Evolutionary conservation across 2,113 vertebrate species (phyloP).

Genomic region (Pan troglodytes): NHGRI_mPanTro3-v2.1_pri NC_072408.2:117459001-117459500

Average conservation of each 20-base stretch:
- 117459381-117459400: background rate
- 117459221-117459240: background rate
- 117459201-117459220: too few relatives aligned
- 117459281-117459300: background rate
- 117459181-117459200: background rate
- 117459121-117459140: background rate
- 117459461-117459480: background rate
- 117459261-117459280: too few relatives aligned
- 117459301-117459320: background rate
- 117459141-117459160: background rate
- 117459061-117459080: background rate
- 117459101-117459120: background rate
- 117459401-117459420: conserved; percentile 1
- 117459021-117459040: background rate
- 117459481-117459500: conserved; percentile 54
- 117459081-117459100: background rate
- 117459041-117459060: background rate
- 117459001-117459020: too few relatives aligned
- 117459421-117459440: background rate
- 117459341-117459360: background rate
- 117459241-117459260: background rate
- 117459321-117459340: background rate
- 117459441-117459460: conserved; percentile 10
- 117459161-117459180: background rate
- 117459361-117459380: background rate